Conservation (phyloP, 2,888 invertebrate genomes). For the Byasa hedistus region DNA sequence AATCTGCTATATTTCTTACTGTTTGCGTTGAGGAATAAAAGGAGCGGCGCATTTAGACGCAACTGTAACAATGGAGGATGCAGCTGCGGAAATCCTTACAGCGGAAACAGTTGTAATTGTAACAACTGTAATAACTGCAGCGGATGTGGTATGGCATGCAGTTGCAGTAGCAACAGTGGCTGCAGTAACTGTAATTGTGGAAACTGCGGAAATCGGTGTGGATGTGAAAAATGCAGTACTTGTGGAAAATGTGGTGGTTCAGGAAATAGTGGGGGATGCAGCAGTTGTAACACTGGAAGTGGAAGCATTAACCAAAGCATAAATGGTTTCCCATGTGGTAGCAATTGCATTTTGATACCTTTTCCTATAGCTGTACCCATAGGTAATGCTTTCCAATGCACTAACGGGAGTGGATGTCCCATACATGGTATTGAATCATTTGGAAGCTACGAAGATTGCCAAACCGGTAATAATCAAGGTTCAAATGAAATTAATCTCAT, state of each 20-base stretch:
- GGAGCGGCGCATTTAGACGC: constrained; percentile 20
- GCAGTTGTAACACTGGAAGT: constrained; percentile 14
- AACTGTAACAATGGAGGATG: constrained; percentile 30
- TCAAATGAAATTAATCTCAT: constrained; percentile 34
- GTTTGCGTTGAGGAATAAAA: constrained; percentile 49
- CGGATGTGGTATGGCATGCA: constrained; percentile 26
- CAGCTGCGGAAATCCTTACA: constrained; percentile 28
- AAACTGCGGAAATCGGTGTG: constrained; percentile 5
- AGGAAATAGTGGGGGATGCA: constrained; percentile 1
- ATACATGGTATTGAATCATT: constrained; percentile 21
- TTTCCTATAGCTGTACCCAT: constrained; percentile 36
- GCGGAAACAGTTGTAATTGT: constrained; percentile 18
- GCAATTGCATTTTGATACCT: constrained; percentile 34
- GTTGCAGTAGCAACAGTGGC: constrained; percentile 15
- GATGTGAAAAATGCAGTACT: constrained; percentile 2
- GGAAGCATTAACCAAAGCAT: constrained; percentile 2
- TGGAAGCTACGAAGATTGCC: constrained; percentile 26
- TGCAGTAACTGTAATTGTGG: constrained; percentile 13
- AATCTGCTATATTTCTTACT: constrained; percentile 51
- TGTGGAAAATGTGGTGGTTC: constrained; percentile 12
- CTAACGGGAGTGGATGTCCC: constrained; percentile 16
- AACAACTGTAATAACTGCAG: constrained; percentile 26
- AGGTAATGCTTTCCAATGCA: constrained; percentile 13
- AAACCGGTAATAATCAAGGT: constrained; percentile 19
- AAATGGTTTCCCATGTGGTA: constrained; percentile 9